Percentiles rank a stretch among this genome's conserved stretches.
These are phyloP conservation scores for Tetragonula carbonaria DNA, from an alignment of 2,888 invertebrate species.

Conservation along the genomic window DNA sequence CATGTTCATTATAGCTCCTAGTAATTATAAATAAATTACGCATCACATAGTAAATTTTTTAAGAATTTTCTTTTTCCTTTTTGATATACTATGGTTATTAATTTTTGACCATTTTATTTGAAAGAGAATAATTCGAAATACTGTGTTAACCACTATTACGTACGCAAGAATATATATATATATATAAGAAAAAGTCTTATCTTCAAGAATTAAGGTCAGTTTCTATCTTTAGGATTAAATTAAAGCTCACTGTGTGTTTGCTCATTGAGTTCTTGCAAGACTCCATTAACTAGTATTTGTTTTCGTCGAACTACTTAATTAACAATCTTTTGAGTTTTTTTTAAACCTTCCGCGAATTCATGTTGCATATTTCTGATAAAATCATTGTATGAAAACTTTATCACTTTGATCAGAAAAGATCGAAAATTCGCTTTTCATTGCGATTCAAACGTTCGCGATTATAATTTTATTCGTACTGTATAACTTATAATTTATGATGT, in stretches of 20 bases:
- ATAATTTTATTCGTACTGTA: background rate
- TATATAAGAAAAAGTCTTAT: background rate
- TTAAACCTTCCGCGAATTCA: background rate
- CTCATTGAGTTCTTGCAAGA: background rate
- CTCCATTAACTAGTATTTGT: background rate
- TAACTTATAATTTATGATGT: background rate
- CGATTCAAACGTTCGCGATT: too few species aligned
- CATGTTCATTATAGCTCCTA: background rate
- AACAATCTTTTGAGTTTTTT: background rate
- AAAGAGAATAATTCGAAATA: background rate
- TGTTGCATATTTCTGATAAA: background rate
- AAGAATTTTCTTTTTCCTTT: background rate
- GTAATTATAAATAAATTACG: conserved; percentile 9
- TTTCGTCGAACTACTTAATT: background rate
- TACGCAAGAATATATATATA: background rate
- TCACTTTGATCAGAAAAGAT: background rate
- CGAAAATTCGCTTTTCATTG: background rate
- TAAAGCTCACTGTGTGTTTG: background rate
- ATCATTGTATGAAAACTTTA: background rate
- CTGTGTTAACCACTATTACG: background rate
- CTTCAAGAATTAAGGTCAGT: background rate
- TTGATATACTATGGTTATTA: background rate
- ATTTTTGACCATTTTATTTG: background rate
- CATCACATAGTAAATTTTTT: background rate
- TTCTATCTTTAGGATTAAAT: background rate